Conservation (phyloP, 2,888 invertebrate species). For the Leuctra nigra region DNA sequence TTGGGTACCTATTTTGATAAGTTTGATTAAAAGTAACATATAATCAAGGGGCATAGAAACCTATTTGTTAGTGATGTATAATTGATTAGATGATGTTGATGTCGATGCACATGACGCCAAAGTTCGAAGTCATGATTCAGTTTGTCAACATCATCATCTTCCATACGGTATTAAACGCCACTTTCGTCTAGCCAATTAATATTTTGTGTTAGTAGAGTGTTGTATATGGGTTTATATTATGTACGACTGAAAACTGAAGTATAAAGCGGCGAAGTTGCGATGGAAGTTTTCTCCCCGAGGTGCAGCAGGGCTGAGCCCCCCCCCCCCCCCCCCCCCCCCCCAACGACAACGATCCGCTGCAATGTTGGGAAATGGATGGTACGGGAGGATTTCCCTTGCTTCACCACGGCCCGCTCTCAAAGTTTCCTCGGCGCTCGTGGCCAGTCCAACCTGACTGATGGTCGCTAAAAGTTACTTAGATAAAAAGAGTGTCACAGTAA, state of each 20-base stretch:
- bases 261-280: conserved; percentile 17
- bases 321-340: background rate
- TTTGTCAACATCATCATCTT: too few species aligned
- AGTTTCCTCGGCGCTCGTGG: conserved; percentile 3
- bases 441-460: background rate
- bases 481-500: background rate
- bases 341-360: background rate
- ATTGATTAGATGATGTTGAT: too few species aligned
- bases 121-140: too few species aligned
- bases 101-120: too few species aligned
- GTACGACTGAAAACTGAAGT: conserved; percentile 13
- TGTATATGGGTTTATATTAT: conserved; percentile 5
- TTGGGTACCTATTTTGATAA: too few species aligned
- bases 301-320: background rate
- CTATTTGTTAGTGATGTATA: too few species aligned
- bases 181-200: conserved; percentile 2
- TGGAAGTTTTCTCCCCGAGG: conserved; percentile 22
- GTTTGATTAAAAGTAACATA: too few species aligned
- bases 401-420: background rate
- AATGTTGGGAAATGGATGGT: conserved; percentile 16
- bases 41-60: too few species aligned
- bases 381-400: conserved; percentile 17
- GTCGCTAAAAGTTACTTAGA: background rate
- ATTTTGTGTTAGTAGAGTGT: conserved; percentile 3
- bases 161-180: too few species aligned